Evolutionary conservation across 2,797 vertebrate genomes (phyloP).

Genomic region (Dermochelys coriacea): DNA sequence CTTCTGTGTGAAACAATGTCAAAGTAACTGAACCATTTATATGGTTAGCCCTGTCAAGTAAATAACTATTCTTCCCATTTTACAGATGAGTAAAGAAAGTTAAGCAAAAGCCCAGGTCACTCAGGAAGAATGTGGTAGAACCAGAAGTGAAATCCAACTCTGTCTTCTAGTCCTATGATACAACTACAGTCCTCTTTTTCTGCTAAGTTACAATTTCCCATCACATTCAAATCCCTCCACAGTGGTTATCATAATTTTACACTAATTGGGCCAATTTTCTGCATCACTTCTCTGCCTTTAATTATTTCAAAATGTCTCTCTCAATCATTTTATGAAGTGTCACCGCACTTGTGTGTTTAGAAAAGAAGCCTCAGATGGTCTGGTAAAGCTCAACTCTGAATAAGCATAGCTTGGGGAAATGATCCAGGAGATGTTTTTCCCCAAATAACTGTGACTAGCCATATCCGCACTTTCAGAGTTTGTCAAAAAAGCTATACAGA

Average conservation of each 20-base stretch:
- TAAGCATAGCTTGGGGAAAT: conserved; percentile 50
- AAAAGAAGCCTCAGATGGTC: conserved; percentile 51
- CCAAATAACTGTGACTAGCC: neutral
- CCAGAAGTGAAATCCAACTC: neutral
- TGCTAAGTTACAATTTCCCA: neutral
- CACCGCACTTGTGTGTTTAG: conserved; percentile 35
- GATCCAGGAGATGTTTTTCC: conserved; percentile 36
- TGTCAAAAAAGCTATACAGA: conserved; percentile 1
- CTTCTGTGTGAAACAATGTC: neutral
- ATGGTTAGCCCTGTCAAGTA: neutral
- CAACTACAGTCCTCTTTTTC: conserved; percentile 16
- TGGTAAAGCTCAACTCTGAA: conserved; percentile 66
- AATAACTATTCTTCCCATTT: fast-evolving
- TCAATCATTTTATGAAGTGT: conserved; percentile 39
- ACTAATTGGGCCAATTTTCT: conserved; percentile 67
- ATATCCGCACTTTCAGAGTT: neutral
- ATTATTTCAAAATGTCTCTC: conserved; percentile 61
- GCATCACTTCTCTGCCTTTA: conserved; percentile 44
- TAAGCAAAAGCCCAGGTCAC: fast-evolving
- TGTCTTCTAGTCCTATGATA: neutral
- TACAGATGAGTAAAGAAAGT: neutral
- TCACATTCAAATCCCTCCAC: neutral
- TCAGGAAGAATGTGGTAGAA: neutral
- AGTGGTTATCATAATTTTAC: conserved; percentile 50
- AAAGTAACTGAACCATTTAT: neutral